These are phyloP conservation scores for Aphelocoma californica DNA, from an alignment of 2,797 vertebrate species.

Conservation along the genomic window DNA sequence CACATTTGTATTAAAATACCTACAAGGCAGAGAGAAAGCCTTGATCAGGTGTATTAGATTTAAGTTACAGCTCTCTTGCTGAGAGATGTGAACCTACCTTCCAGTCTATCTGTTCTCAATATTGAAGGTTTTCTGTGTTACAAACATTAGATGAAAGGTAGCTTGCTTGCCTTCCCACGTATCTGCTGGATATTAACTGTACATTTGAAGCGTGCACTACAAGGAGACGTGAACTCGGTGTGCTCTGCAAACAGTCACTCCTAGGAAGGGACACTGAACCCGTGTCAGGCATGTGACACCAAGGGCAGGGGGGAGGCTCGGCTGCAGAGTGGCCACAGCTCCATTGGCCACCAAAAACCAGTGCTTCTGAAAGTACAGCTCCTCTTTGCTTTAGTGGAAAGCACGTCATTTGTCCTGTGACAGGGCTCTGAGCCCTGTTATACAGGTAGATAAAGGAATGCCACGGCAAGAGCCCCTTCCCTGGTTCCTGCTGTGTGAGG, in stretches of 20 bases:
- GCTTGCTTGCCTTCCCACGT: constrained; percentile 64
- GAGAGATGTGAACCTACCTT: constrained; percentile 78
- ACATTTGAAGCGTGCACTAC: neutral
- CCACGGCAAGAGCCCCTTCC: neutral
- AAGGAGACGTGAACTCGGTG: neutral
- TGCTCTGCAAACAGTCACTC: neutral
- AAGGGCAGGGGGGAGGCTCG: accelerated
- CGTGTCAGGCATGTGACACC: neutral
- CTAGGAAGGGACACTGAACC: neutral
- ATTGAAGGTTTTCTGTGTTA: constrained; percentile 73
- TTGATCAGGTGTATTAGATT: constrained; percentile 76
- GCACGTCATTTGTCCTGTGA: neutral
- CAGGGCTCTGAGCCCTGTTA: neutral
- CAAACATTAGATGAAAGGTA: constrained; percentile 74
- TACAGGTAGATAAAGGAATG: neutral
- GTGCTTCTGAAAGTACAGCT: neutral
- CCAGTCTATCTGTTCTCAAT: constrained; percentile 77
- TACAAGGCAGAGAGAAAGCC: constrained; percentile 76
- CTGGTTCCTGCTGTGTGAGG: neutral
- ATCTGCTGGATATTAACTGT: constrained; percentile 59
- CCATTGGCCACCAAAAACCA: accelerated
- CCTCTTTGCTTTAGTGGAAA: neutral
- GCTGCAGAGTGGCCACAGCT: neutral
- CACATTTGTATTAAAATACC: constrained; percentile 87
- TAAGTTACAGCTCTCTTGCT: constrained; percentile 78